phyloP scores from a whole-genome alignment of 2,888 invertebrate species.

The Nasonovia ribisnigri region DNA sequence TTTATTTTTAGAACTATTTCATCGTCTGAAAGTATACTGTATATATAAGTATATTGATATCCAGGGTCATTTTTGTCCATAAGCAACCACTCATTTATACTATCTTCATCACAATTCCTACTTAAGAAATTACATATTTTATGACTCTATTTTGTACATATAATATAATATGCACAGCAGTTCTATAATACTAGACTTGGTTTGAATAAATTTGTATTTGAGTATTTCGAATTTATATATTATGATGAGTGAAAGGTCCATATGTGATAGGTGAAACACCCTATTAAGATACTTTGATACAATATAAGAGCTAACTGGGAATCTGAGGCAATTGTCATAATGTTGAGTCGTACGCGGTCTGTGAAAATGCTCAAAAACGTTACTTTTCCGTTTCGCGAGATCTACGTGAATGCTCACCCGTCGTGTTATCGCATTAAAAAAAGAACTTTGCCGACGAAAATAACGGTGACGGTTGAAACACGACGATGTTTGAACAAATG shows the following conservation, averaged over 20 bases:
- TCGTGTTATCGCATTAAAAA: neutral
- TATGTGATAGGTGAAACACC: neutral
- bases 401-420: neutral
- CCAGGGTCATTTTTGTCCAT: too few species aligned
- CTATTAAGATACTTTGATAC: neutral
- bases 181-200: neutral
- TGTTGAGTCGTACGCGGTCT: neutral
- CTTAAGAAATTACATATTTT: neutral
- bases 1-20: too few species aligned
- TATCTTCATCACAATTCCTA: too few species aligned
- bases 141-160: neutral
- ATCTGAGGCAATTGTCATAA: neutral
- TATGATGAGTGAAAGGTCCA: neutral
- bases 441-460: neutral
- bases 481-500: neutral
- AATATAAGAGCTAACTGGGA: neutral
- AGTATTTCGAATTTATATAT: neutral
- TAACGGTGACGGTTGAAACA: neutral
- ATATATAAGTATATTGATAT: too few species aligned
- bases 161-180: neutral
- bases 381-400: neutral
- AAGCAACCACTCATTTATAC: too few species aligned
- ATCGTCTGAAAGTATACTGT: too few species aligned
- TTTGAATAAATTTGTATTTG: neutral
- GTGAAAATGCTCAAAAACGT: neutral